Evolutionary conservation across 2,888 invertebrate species (phyloP).

Genomic region (Caenorhabditis panamensis): DNA sequence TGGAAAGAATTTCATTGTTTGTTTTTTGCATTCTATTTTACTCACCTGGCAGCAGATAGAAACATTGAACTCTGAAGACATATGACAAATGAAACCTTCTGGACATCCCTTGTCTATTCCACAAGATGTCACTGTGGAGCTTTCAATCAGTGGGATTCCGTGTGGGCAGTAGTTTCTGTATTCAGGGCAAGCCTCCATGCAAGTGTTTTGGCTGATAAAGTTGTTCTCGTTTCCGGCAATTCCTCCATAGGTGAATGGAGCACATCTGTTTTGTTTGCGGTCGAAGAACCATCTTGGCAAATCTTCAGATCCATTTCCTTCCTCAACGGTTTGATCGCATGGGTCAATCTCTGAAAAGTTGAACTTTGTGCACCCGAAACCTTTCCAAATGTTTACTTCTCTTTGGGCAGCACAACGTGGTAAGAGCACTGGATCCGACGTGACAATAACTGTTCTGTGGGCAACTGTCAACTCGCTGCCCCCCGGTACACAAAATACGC

Average conservation of each 20-base stretch:
- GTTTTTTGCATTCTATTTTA: background rate
- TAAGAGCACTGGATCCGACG: slow-evolving; percentile 73
- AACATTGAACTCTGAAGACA: slow-evolving; percentile 77
- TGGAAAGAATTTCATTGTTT: slow-evolving; percentile 34
- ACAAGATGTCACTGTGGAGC: slow-evolving; percentile 72
- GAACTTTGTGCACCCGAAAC: background rate
- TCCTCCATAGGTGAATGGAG: slow-evolving; percentile 77
- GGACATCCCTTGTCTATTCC: slow-evolving; percentile 78
- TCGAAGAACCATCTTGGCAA: slow-evolving; percentile 79
- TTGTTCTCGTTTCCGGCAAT: slow-evolving; percentile 79
- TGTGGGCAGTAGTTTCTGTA: slow-evolving; percentile 78
- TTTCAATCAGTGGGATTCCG: slow-evolving; percentile 77
- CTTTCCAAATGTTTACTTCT: slow-evolving; percentile 42
- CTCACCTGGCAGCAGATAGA: slow-evolving; percentile 78
- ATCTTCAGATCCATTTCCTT: slow-evolving; percentile 74
- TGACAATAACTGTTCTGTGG: slow-evolving; percentile 75
- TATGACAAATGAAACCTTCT: slow-evolving; percentile 79
- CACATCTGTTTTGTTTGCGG: slow-evolving; percentile 71
- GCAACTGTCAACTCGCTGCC: slow-evolving; percentile 64
- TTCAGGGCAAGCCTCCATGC: slow-evolving; percentile 72
- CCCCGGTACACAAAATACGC: slow-evolving; percentile 72
- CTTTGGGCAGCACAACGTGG: slow-evolving; percentile 77
- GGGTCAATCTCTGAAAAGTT: slow-evolving; percentile 67
- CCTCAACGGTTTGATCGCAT: slow-evolving; percentile 73
- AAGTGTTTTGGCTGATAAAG: slow-evolving; percentile 75